Evolutionary conservation across 2,888 invertebrate species (phyloP).

Genomic region (Perizoma affinitatum): DNA sequence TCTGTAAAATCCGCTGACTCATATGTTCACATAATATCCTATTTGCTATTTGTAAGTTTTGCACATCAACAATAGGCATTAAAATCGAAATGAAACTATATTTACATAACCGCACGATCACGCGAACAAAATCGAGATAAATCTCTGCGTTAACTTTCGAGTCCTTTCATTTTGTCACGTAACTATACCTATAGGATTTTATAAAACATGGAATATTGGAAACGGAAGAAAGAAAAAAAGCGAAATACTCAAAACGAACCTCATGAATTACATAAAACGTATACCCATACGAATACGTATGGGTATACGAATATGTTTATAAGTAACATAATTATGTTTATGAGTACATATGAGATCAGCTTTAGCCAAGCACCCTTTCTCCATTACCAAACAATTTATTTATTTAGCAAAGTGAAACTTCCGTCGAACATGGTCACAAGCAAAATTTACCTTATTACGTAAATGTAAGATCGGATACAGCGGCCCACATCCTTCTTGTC

Average conservation of each 20-base stretch:
- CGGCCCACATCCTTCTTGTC: conserved; percentile 25
- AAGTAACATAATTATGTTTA: neutral
- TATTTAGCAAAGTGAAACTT: conserved; percentile 44
- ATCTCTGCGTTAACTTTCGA: conserved; percentile 10
- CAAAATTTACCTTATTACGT: conserved; percentile 37
- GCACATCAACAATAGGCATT: conserved; percentile 17
- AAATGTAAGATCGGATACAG: conserved; percentile 32
- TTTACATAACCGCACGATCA: conserved; percentile 16
- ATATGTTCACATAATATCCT: conserved; percentile 48
- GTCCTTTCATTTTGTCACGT: conserved; percentile 21
- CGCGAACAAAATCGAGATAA: conserved; percentile 17
- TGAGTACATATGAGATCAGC: conserved; percentile 5
- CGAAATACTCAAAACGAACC: neutral
- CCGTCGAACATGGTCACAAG: conserved; percentile 34
- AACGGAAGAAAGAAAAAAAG: neutral
- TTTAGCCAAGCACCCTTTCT: conserved; percentile 32
- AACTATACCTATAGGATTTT: conserved; percentile 1
- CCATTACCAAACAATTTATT: conserved; percentile 30
- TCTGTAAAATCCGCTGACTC: conserved; percentile 77
- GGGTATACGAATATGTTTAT: no score
- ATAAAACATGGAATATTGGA: conserved; percentile 2
- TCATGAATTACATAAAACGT: neutral
- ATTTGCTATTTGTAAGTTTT: conserved; percentile 25
- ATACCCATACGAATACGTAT: neutral
- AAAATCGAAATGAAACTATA: conserved; percentile 6